Evolutionary conservation across 2,797 vertebrate species (phyloP).

Genomic region (Myripristis jacobus): DNA sequence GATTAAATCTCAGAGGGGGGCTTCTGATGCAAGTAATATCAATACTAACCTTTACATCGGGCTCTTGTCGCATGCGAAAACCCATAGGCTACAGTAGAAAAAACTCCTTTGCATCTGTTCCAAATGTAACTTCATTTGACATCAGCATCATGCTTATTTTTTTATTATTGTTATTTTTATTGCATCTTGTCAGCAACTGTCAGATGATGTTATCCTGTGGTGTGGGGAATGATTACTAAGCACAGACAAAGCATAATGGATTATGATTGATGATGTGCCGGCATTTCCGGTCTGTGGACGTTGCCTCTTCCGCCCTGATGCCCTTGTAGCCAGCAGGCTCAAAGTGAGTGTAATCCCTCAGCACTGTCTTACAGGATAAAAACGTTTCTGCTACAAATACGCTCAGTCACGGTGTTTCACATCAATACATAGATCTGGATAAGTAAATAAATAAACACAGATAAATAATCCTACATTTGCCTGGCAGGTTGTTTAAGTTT

Average conservation of each 20-base stretch:
- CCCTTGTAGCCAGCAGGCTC: constrained; percentile 59
- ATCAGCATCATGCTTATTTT: neutral
- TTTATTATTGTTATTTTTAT: neutral
- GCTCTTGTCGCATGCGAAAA: neutral
- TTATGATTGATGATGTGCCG: constrained; percentile 17
- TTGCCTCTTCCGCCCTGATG: constrained; percentile 62
- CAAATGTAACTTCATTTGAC: neutral
- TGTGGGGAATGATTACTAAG: neutral
- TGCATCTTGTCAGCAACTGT: neutral
- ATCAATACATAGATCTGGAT: neutral
- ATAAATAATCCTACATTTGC: no score
- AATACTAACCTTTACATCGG: no score
- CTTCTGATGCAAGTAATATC: constrained; percentile 4
- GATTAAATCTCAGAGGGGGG: neutral
- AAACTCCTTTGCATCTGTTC: neutral
- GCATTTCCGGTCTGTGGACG: constrained; percentile 54
- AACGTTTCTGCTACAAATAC: neutral
- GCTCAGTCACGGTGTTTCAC: no score
- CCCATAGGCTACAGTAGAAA: neutral
- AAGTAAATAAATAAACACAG: neutral
- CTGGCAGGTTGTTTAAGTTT: no score
- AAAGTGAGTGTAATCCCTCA: neutral
- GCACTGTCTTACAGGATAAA: constrained; percentile 32
- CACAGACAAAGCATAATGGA: neutral
- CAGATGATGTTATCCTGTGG: neutral